Evolutionary conservation across 1,140 invertebrate genomes (phyloP).

Genomic region (Propsilocerus akamusi): DNA sequence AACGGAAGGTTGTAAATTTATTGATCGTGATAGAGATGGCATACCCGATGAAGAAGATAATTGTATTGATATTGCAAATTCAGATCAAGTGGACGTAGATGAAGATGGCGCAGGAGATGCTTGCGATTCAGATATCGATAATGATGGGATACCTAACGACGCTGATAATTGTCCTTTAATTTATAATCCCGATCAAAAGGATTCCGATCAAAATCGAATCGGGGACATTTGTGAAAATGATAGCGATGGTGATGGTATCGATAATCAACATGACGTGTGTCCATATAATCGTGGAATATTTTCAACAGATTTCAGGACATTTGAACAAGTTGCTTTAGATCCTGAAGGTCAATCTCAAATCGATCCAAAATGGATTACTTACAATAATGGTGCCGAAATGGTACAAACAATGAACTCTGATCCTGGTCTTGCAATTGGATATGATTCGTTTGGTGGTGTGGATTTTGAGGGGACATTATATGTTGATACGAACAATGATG

Average conservation of each 20-base stretch:
- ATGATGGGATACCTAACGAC: not conserved
- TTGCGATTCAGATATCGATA: conserved; percentile 2
- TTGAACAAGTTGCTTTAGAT: conserved; percentile 78
- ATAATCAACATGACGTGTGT: not conserved
- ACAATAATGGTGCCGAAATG: conserved; percentile 89
- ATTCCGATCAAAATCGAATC: not conserved
- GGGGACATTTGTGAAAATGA: conserved; percentile 26
- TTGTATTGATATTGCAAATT: conserved; percentile 55
- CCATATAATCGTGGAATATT: conserved; percentile 23
- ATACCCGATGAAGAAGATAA: conserved; percentile 44
- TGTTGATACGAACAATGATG: conserved; percentile 83
- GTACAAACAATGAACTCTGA: conserved; percentile 91
- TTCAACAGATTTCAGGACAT: conserved; percentile 84
- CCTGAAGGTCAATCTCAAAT: conserved; percentile 83
- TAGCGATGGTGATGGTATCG: conserved; percentile 62
- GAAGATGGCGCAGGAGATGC: conserved; percentile 17
- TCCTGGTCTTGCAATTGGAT: conserved; percentile 88
- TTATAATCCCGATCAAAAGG: not conserved
- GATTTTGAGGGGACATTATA: conserved; percentile 96
- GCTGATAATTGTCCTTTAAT: not conserved
- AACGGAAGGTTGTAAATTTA: no score
- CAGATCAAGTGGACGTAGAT: conserved; percentile 42
- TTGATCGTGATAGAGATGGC: conserved; percentile 1
- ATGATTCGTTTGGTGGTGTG: conserved; percentile 74
- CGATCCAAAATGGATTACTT: conserved; percentile 89